Evolutionary conservation across 2,888 invertebrate genomes (phyloP), one percentile per base, ranked within the genome.

Genomic region (Drosophila anomalata): DNA sequence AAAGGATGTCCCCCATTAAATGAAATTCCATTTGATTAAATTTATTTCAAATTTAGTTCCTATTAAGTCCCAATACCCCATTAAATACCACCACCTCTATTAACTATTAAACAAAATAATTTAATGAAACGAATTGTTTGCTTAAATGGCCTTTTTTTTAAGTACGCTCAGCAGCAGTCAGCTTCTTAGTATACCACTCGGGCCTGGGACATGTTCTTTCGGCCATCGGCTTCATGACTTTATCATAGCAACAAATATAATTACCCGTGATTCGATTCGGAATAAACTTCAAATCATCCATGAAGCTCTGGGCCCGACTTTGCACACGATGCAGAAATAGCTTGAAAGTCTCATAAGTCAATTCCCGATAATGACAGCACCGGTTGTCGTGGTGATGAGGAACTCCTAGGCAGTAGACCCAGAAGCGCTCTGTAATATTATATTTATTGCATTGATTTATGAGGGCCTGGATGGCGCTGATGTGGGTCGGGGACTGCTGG

Each of bases 191-290:
- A 9, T 29, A 29, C 8, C 8, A 29, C 41, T 5, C 5, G 6
- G 41, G 41, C 14, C 8, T 41, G 41, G 14, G 41, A 0, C 41
- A 41, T 1, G 6, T 1, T 17, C 41, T n/a, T 2, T 17, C 2
- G 14, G 5, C n/a, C n/a, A 22, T 14, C 12, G 4, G 11, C 14
- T 14, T 14, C 24, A 11, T 44, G 78, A 72, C 48, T 11, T 26
- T 52, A n/a, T 65, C 77, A 12, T 71, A 75, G 36, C 77, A 77
- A 44, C 77, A 78, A 4, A 9, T 3, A 11, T 47, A 78, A 1
- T 31, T n/a, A 6, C 17, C 3, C 53, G 14, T 47, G 17, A 47
- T 31, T 6, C 69, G 76, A 7, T 66, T 47, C 0, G 74, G 66
- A 3, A 69, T 11, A 22, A 6, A n/a, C 5, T 17, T 2, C 0